A percentile compares a stretch with the other conserved stretches of the same genome.
Evolutionary conservation across 2,113 vertebrate genomes (phyloP).

Genomic region (Coregonus clupeaformis): DNA sequence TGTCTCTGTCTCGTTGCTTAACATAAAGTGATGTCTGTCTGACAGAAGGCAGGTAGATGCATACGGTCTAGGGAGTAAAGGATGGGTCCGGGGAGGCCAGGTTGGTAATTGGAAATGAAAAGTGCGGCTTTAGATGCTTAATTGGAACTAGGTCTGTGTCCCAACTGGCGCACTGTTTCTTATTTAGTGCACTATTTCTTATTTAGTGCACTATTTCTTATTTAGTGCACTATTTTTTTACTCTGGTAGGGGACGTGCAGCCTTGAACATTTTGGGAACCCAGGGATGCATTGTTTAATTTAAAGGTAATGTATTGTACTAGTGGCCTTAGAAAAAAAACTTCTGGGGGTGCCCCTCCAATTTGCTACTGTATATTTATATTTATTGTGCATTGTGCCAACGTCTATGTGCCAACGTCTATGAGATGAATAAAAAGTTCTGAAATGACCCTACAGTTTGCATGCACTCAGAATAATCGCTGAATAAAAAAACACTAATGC

Average conservation of each 20-base stretch:
- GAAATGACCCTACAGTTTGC: neutral
- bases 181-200: too few species aligned
- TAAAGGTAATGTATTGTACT: too few species aligned
- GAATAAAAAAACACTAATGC: neutral
- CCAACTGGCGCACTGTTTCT: neutral
- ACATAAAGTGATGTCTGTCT: conserved; percentile 16
- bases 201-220: too few species aligned
- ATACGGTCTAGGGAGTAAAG: neutral
- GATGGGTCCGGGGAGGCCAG: neutral
- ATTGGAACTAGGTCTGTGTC: neutral
- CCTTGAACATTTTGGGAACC: neutral
- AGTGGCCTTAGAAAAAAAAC: too few species aligned
- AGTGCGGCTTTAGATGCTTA: too few species aligned
- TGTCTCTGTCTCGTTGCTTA: conserved; percentile 13
- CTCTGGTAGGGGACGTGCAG: too few species aligned
- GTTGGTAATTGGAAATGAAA: too few species aligned
- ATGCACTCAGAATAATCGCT: neutral
- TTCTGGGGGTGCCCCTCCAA: too few species aligned
- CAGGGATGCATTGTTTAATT: neutral
- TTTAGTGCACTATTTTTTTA: too few species aligned
- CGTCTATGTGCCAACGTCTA: too few species aligned
- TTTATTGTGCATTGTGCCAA: neutral
- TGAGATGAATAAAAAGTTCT: neutral
- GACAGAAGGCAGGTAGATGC: neutral
- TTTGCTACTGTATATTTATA: too few species aligned